phyloP scores from a whole-genome alignment of 2,888 invertebrate genomes.

The Syritta pipiens region DNA sequence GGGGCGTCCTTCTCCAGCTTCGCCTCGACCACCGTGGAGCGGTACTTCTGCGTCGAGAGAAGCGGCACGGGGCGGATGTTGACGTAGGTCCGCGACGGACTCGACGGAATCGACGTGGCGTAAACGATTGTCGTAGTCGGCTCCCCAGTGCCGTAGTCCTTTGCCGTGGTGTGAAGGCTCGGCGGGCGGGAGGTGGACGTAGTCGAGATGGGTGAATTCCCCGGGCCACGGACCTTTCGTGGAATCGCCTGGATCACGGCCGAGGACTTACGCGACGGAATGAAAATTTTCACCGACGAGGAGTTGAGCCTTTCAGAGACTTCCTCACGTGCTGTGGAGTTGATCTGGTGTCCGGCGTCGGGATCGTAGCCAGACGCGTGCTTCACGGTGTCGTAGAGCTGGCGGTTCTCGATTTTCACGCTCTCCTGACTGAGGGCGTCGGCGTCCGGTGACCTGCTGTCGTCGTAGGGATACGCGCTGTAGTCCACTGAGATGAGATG shows the following conservation, averaged over 20 bases:
- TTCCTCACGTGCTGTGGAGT: not conserved
- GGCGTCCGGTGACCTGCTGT: not conserved
- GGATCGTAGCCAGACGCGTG: constrained; percentile 47
- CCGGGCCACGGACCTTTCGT: constrained; percentile 37
- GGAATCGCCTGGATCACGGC: constrained; percentile 49
- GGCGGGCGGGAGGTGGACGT: constrained; percentile 1
- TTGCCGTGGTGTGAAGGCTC: not conserved
- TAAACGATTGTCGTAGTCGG: constrained; percentile 72
- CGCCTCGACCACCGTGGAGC: constrained; percentile 22
- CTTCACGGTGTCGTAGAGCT: constrained; percentile 44
- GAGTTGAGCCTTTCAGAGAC: not conserved
- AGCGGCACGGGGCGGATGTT: constrained; percentile 70
- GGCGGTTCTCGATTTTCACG: constrained; percentile 41
- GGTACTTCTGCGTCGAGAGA: constrained; percentile 44
- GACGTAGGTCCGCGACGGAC: constrained; percentile 62
- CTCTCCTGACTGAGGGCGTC: constrained; percentile 23
- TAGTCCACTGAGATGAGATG: constrained; percentile 18
- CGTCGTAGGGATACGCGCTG: not conserved
- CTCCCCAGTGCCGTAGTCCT: constrained; percentile 53
- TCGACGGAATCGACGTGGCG: constrained; percentile 72
- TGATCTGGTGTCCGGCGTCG: not conserved
- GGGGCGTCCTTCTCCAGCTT: constrained; percentile 62
- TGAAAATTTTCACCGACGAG: constrained; percentile 6
- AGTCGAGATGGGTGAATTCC: not conserved
- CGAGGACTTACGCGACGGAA: constrained; percentile 31